These are phyloP conservation scores for Myiotriccus ornatus DNA, from an alignment of 2,797 vertebrate genomes.

Conservation along the genomic window DNA sequence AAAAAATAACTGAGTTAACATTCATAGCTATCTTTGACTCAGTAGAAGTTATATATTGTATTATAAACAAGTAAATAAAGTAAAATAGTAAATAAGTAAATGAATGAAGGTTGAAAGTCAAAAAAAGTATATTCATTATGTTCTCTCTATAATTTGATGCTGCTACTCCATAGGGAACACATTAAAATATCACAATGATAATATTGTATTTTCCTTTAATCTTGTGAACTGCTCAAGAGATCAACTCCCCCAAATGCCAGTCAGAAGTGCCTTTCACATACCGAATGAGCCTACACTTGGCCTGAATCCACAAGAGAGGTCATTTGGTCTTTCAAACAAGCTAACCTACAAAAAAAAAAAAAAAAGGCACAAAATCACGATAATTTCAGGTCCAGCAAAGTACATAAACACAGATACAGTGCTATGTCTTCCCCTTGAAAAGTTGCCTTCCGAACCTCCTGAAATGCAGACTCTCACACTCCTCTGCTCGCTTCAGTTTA, in stretches of 20 bases:
- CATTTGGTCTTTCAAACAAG: slow-evolving; percentile 39
- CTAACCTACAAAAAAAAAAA: slow-evolving; percentile 24
- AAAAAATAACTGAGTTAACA: neutral
- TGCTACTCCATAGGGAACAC: fast-evolving
- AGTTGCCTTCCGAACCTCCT: neutral
- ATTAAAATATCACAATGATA: neutral
- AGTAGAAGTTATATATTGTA: fast-evolving
- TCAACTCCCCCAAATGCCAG: neutral
- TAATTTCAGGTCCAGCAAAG: neutral
- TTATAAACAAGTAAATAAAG: neutral
- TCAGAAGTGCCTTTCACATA: slow-evolving; percentile 15
- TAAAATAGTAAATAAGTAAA: neutral
- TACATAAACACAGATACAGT: neutral
- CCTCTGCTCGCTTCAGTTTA: neutral
- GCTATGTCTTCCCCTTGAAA: neutral
- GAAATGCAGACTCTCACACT: neutral
- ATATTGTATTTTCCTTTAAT: neutral
- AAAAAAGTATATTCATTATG: neutral
- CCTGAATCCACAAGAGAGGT: neutral
- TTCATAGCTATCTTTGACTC: neutral
- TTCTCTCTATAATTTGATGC: neutral
- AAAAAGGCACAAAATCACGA: neutral
- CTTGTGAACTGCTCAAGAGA: neutral
- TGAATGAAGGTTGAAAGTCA: fast-evolving
- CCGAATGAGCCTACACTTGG: neutral